Percentiles rank a stretch among this genome's conserved stretches.
Evolutionary conservation across 2,113 vertebrate genomes (phyloP).

Genomic region (Phycodurus eques): DNA sequence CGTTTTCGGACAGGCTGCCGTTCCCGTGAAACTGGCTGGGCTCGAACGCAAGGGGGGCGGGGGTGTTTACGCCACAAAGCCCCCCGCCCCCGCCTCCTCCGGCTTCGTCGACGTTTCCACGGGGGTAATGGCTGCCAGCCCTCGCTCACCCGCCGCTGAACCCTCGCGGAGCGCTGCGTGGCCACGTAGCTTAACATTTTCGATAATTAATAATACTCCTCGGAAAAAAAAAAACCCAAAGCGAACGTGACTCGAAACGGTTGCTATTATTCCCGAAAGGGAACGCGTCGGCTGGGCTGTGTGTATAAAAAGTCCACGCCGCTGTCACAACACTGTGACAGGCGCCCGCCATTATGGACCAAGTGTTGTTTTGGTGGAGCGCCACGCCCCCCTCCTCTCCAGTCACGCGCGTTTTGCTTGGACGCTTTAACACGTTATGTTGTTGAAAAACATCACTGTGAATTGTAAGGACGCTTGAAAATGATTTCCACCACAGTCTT

Average conservation of each 20-base stretch:
- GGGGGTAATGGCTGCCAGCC: conserved; percentile 29
- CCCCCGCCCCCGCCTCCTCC: neutral
- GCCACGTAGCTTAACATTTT: neutral
- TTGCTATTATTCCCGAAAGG: neutral
- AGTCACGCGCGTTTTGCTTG: conserved; percentile 11
- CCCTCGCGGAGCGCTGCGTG: conserved; percentile 14
- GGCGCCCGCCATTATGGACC: conserved; percentile 68
- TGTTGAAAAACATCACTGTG: neutral
- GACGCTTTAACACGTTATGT: neutral
- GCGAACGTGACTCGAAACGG: rapidly evolving
- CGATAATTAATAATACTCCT: neutral
- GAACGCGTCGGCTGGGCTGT: too few relatives aligned
- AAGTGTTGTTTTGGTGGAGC: conserved; percentile 66
- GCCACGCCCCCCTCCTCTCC: conserved; percentile 66
- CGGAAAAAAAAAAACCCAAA: neutral
- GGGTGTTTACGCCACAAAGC: neutral
- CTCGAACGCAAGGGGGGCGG: neutral
- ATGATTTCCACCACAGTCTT: neutral
- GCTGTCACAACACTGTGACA: conserved; percentile 64
- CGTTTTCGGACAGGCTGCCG: conserved; percentile 13
- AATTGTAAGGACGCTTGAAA: too few relatives aligned
- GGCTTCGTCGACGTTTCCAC: conserved; percentile 15
- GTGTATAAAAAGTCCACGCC: conserved; percentile 23
- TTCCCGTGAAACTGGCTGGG: neutral
- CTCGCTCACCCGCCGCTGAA: conserved; percentile 51